Evolutionary conservation across 2,888 invertebrate genomes (phyloP), one percentile per base, ranked within the genome.

Genomic region (Idaea biselata): DNA sequence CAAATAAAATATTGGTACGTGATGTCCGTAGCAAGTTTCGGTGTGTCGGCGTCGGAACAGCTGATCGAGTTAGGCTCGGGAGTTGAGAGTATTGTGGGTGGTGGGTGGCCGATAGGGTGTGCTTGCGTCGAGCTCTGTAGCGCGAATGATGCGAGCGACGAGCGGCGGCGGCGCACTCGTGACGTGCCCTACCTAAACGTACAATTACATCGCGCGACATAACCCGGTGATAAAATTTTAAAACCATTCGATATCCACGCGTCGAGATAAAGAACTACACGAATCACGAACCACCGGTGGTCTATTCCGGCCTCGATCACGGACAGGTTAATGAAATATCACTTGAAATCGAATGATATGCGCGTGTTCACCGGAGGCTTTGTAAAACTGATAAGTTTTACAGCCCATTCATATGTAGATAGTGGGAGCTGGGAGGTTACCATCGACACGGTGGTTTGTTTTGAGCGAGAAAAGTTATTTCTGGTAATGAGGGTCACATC

Each of bases 181-280:
- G 80, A 85, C 86, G 87, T 83, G 83, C 80, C 81, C 78, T 77
- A 82, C 80, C 82, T 83, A 83, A 83, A 80, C 84, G 84, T 80
- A 82, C 76, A 78, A 79, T 78, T 79, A 83, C 78, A 79, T 72
- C 78, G 78, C 77, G 77, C 84, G 79, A 82, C 82, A 86, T 84
- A 86, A 76, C 67, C 59, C 73, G 75, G 79, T 81, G 83, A 87
- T 86, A 88, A 79, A 79, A 83, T 81, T 85, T 83, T 80, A 81
- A 87, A 84, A 82, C 87, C 88, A 87, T 83, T 84, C 86, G 82
- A 74, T 72, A 77, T 78, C 80, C 90, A 89, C 86, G 89, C 87
- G 77, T 75, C 68, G 69, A 73, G 82, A 88, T 87, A 88, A 82
- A 44, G 44, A 44, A 44, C 8, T 44, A 44, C 44, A 76, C 73